A percentile compares a stretch with the other conserved stretches of the same genome.
Evolutionary conservation across 2,888 invertebrate species (phyloP).

Genomic region (Ernsta delagoae): DNA sequence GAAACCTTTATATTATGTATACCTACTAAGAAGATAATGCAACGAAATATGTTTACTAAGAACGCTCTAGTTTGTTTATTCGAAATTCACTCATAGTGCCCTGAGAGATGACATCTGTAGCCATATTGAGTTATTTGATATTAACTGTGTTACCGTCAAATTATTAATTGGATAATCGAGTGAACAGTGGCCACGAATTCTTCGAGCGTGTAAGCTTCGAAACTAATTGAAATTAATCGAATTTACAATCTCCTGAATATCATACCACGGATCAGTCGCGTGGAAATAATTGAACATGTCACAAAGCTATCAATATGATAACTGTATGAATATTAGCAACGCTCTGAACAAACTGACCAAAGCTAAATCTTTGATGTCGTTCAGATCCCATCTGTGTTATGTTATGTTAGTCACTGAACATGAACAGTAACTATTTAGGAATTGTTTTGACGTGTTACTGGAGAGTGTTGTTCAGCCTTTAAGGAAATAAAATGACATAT

Average conservation of each 20-base stretch:
- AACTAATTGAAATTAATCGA: conserved; percentile 22
- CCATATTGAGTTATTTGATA: background rate
- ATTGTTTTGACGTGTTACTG: background rate
- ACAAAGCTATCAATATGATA: conserved; percentile 24
- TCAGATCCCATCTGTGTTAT: background rate
- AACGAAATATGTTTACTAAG: too few relatives aligned
- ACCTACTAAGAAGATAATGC: too few relatives aligned
- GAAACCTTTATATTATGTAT: too few relatives aligned
- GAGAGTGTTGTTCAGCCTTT: too few relatives aligned
- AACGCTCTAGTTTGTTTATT: too few relatives aligned
- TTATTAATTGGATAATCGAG: background rate
- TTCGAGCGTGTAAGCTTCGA: conserved; percentile 12
- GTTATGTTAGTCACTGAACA: background rate
- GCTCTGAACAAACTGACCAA: background rate
- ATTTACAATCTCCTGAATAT: conserved; percentile 19
- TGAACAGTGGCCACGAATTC: conserved; percentile 20
- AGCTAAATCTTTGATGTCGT: conserved; percentile 10
- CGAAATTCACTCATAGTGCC: too few relatives aligned
- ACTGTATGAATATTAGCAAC: conserved; percentile 11
- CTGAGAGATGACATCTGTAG: too few relatives aligned
- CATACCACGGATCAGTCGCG: conserved; percentile 14
- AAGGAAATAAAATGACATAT: too few relatives aligned
- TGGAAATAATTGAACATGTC: conserved; percentile 28
- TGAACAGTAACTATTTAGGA: background rate
- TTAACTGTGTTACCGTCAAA: conserved; percentile 6